Evolutionary conservation across 2,113 vertebrate genomes (phyloP).

Genomic region (Alethe diademata): DNA sequence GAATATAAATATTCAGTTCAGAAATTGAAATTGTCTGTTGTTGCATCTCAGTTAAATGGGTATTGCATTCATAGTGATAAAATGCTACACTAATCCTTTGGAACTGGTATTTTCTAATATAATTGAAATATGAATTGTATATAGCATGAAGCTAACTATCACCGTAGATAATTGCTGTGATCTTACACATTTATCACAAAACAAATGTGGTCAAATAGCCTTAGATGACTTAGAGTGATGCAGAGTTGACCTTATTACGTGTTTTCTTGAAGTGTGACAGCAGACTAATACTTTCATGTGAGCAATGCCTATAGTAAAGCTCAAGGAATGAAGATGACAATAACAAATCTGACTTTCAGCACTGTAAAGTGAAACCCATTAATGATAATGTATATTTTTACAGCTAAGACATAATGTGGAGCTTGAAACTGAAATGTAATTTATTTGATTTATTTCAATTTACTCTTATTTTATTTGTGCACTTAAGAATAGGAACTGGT

Average conservation of each 20-base stretch:
- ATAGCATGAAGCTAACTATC: background rate
- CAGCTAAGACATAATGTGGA: slow-evolving; percentile 1
- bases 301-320: slow-evolving; percentile 5
- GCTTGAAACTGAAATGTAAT: background rate
- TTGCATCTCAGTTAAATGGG: background rate
- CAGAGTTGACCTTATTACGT: slow-evolving; percentile 36
- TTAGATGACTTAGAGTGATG: background rate
- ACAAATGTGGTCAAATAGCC: background rate
- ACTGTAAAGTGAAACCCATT: slow-evolving; percentile 26
- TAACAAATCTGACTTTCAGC: slow-evolving; percentile 33
- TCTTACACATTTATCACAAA: slow-evolving; percentile 24
- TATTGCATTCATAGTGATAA: background rate
- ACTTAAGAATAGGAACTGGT: background rate
- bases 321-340: slow-evolving; percentile 28
- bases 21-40: background rate
- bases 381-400: slow-evolving; percentile 32
- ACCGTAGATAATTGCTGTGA: slow-evolving; percentile 13
- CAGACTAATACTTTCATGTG: slow-evolving; percentile 22
- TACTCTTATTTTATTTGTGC: slow-evolving; percentile 22
- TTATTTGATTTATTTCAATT: slow-evolving; percentile 41
- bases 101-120: background rate
- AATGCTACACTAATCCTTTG: background rate
- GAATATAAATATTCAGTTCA: background rate
- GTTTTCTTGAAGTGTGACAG: slow-evolving; percentile 31
- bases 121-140: background rate